phyloP scores from a whole-genome alignment of 2,797 vertebrate species.

The Phataginus tetradactyla region DNA sequence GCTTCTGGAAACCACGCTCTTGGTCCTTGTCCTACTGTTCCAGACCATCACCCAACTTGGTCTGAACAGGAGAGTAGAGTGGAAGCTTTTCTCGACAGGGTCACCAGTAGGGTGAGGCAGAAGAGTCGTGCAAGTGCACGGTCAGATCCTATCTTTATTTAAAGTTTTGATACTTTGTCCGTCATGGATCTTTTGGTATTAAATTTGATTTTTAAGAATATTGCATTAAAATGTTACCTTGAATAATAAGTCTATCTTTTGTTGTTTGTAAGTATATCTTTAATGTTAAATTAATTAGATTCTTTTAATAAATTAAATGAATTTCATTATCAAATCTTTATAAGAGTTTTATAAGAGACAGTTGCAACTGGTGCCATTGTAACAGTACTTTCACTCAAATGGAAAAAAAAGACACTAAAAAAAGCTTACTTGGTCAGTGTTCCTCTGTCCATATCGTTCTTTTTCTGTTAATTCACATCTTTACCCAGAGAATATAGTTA shows the following conservation, averaged over 20 bases:
- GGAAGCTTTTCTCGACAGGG: neutral
- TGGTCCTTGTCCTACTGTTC: neutral
- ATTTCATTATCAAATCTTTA: slow-evolving; percentile 43
- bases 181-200: neutral
- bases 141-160: neutral
- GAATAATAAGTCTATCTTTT: neutral
- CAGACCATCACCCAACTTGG: neutral
- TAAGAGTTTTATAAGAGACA: neutral
- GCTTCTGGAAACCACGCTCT: neutral
- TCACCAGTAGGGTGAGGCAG: neutral
- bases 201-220: slow-evolving; percentile 7
- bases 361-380: neutral
- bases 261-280: neutral
- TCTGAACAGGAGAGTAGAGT: neutral
- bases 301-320: slow-evolving; percentile 1
- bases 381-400: neutral
- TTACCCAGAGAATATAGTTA: neutral
- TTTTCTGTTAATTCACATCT: slow-evolving; percentile 43
- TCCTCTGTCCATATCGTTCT: neutral
- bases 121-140: neutral
- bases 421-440: neutral
- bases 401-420: neutral
- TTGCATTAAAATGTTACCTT: neutral
- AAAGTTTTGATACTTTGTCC: neutral
- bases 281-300: slow-evolving; percentile 27